Base-by-base conservation (phyloP, 2,888 invertebrate species). In the Celastrina argiolus region DNA sequence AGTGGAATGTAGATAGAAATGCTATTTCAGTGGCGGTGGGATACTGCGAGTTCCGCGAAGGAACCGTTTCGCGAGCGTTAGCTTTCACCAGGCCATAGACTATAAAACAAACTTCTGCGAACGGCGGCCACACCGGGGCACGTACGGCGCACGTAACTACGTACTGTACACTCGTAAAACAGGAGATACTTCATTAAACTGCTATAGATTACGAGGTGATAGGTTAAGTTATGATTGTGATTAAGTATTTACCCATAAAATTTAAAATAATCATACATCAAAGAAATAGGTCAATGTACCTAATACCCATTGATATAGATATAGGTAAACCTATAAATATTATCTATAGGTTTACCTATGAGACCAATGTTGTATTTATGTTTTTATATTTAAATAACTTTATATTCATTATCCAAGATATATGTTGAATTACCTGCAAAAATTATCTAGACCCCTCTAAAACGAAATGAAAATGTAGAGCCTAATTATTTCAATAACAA, bases 61-160 rank as follows among this genome's bases (percentile, higher is more conserved):
- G 74, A 70, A 69, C 74, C 78, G 76, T 79, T 80, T 78, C 72
- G 79, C 76, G 74, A 76, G 80, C 82, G 83, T 81, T 83, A 78
- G 83, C 81, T 88, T 85, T 86, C 88, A 89, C 81, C 86, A 80
- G 86, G 78, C 85, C 88, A 79, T 86, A 81, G 82, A 83, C 87
- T 76, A 89, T 89, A 88, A 88, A 89, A 83, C 78, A 64, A 75
- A 76, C 78, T 90, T 90, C 90, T 81, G 69, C 74, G 89, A 88
- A 87, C 74, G 73, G 67, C 77, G 80, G 78, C 83, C 86, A 80
- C 82, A 80, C 82, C 81, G 79, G 79, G 75, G 73, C 76, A 80
- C 83, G 82, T 82, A 82, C 84, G n/a, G n/a, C n/a, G n/a, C n/a
- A 79, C 28, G 2, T 28, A 77, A 77, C 76, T 77, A 76, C 69